Conservation (phyloP, 2,888 invertebrate genomes). For the Catocala sponsa region DNA sequence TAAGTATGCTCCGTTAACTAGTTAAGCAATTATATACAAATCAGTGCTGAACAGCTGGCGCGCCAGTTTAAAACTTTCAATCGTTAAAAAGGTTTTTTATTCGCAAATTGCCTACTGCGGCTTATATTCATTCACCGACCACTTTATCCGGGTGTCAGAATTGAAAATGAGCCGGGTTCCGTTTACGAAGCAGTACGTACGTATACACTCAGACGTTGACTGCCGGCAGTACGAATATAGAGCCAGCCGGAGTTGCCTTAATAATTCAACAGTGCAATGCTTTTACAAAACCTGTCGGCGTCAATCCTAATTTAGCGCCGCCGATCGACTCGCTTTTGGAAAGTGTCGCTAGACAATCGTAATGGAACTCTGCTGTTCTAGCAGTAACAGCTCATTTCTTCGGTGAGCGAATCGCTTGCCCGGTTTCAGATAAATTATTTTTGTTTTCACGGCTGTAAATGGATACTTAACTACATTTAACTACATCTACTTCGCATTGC, state of each 20-base stretch:
- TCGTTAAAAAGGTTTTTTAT: constrained; percentile 55
- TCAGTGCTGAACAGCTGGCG: constrained; percentile 23
- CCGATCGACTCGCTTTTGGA: constrained; percentile 83
- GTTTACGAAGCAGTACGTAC: constrained; percentile 75
- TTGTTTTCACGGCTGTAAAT: constrained; percentile 32
- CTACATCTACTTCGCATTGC: constrained; percentile 1
- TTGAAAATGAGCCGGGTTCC: constrained; percentile 80
- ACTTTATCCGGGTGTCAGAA: constrained; percentile 84
- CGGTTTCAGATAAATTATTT: constrained; percentile 41
- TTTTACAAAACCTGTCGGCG: constrained; percentile 88
- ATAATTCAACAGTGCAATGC: constrained; percentile 88
- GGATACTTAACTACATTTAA: constrained; percentile 27
- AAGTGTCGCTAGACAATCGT: constrained; percentile 85
- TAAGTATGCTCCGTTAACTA: constrained; percentile 36
- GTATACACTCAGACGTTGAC: constrained; percentile 66
- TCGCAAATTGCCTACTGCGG: constrained; percentile 64
- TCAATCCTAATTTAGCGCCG: constrained; percentile 85
- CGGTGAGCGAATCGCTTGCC: constrained; percentile 45
- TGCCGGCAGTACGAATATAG: constrained; percentile 80
- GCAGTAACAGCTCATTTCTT: constrained; percentile 56
- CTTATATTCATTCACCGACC: constrained; percentile 74
- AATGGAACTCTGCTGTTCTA: constrained; percentile 83
- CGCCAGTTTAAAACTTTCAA: constrained; percentile 57
- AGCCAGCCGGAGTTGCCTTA: constrained; percentile 82
- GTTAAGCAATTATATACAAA: constrained; percentile 32